These are phyloP conservation scores for Euproctis similis DNA, from an alignment of 2,888 invertebrate genomes.

Conservation along the genomic window DNA sequence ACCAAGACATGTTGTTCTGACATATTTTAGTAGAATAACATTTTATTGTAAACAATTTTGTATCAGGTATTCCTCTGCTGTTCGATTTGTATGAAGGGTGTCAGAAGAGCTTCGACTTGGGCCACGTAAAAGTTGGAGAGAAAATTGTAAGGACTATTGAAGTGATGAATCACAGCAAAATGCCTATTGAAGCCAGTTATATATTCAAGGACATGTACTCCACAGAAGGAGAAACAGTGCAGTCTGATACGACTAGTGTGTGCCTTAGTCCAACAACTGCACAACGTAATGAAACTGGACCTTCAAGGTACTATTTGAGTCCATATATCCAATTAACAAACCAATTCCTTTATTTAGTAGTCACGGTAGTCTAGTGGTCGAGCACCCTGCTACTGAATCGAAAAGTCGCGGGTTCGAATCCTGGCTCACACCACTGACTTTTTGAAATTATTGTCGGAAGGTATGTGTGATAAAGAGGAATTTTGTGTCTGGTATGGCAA, in stretches of 20 bases:
- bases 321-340: too few relatives aligned
- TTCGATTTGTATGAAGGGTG: constrained; percentile 67
- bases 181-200: constrained; percentile 69
- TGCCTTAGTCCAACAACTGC: constrained; percentile 41
- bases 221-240: constrained; percentile 38
- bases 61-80: constrained; percentile 55
- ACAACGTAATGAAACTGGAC: constrained; percentile 25
- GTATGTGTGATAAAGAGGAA: too few relatives aligned
- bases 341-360: too few relatives aligned
- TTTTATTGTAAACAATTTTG: too few relatives aligned
- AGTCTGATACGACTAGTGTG: constrained; percentile 54
- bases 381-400: too few relatives aligned
- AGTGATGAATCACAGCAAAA: constrained; percentile 76
- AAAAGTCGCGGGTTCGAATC: too few relatives aligned
- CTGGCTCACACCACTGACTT: too few relatives aligned
- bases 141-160: constrained; percentile 66
- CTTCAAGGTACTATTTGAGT: constrained; percentile 37
- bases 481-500: too few relatives aligned
- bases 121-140: constrained; percentile 67
- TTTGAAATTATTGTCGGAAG: too few relatives aligned
- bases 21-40: too few relatives aligned
- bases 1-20: too few relatives aligned
- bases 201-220: constrained; percentile 68
- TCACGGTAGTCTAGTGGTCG: too few relatives aligned
- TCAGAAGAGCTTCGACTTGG: constrained; percentile 62